phyloP scores from a whole-genome alignment of 2,888 invertebrate species.

The Clusia tigrina region DNA sequence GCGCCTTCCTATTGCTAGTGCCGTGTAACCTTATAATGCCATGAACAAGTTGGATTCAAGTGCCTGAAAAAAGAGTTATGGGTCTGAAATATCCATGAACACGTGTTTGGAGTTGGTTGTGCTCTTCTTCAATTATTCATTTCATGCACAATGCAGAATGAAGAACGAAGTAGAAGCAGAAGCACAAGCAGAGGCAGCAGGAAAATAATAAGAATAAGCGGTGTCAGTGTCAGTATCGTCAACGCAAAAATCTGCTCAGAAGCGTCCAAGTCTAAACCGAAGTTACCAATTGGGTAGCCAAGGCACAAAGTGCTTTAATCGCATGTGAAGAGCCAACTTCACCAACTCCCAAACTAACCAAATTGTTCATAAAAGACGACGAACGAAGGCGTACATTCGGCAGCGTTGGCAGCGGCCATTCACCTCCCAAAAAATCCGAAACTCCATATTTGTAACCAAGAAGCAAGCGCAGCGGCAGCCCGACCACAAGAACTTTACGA shows the following conservation, averaged over 20 bases:
- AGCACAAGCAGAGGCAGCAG: conserved; percentile 21
- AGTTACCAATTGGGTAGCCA: conserved; percentile 8
- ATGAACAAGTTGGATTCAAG: no score
- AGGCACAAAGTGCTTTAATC: background rate
- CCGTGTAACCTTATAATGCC: no score
- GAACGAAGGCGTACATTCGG: conserved; percentile 41
- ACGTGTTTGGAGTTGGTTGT: no score
- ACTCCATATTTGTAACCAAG: conserved; percentile 30
- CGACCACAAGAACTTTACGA: background rate
- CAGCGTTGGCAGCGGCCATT: conserved; percentile 54
- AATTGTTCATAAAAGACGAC: no score
- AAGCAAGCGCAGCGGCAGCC: conserved; percentile 11
- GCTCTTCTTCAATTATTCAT: conserved; percentile 34
- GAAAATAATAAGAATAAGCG: conserved; percentile 27
- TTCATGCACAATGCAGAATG: conserved; percentile 35
- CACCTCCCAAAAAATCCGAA: conserved; percentile 53
- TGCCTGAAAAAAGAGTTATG: no score
- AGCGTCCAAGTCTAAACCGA: background rate
- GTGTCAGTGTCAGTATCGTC: conserved; percentile 18
- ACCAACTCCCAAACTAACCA: no score
- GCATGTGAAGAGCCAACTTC: no score
- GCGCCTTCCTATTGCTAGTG: no score
- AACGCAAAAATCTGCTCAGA: conserved; percentile 11
- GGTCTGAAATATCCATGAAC: no score
- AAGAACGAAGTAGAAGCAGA: no score